Base-by-base conservation (phyloP, 1,140 invertebrate species). In the Dendrolimus kikuchii region DNA sequence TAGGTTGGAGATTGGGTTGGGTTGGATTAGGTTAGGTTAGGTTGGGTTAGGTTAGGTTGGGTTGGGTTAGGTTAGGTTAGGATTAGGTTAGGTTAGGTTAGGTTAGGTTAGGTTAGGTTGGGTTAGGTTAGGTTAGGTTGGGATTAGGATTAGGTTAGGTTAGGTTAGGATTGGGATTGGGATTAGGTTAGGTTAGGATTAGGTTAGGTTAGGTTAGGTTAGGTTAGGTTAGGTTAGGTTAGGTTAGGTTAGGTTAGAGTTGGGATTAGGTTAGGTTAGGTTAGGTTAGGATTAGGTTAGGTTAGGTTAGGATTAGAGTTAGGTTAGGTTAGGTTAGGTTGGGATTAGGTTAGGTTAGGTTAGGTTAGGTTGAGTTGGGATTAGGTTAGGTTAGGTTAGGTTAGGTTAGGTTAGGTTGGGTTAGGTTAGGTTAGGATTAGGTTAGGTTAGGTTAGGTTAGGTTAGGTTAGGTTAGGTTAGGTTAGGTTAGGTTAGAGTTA, bases 81-180 rank as follows among this genome's bases (percentile, higher is more conserved):
- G 9, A 6, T 6, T 8, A 6, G 23, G 23, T 46, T 6, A 8
- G 6, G 45, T 46, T 10, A 46, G 45, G 45, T 46, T 46, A 46
- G 45, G 45, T 46, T 46, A 46, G 45, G 45, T 46, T 46, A 46
- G 45, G 45, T 46, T 46, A 46, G 45, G 45, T 46, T 46, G 23
- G 45, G 45, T 46, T 46, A 46, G 45, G 45, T 46, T 46, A 10
- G 45, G 6, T 6, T 46, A 7, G 9, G 9, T 7, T 6, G 23
- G 6, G 45, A 6, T 7, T 8, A 9, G 45, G 7, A 8, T 5
- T 42, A 6, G 8, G 40, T 5, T 42, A 6, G 8, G 40, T 5
- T 42, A 6, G 8, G 40, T 5, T 42, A 6, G 8, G 40, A 8
- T 42, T 42, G 8, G 45, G 6, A 6, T 7, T n/a, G n/a, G n/a